phyloP scores from a whole-genome alignment of 2,888 invertebrate genomes.

The Dicyrtoma fusca region DNA sequence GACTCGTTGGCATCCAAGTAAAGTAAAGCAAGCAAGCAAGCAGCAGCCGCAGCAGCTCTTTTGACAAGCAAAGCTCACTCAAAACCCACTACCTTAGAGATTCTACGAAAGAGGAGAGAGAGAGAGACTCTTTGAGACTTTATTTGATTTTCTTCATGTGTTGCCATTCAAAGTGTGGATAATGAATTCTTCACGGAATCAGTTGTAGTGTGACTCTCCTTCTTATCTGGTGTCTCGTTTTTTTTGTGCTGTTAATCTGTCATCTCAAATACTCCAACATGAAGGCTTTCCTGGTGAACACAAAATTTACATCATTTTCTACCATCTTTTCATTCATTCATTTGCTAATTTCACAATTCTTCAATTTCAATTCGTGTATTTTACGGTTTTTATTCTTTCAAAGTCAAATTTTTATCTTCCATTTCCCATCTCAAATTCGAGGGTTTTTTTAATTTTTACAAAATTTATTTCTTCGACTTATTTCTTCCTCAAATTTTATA shows the following conservation, averaged over 20 bases:
- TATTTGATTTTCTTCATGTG: slow-evolving; percentile 27
- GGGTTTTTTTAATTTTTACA: too few species aligned
- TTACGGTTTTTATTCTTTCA: too few species aligned
- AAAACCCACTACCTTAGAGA: too few species aligned
- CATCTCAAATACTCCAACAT: slow-evolving; percentile 16
- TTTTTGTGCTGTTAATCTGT: slow-evolving; percentile 15
- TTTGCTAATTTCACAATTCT: background rate
- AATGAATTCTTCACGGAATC: slow-evolving; percentile 39
- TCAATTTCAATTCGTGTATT: too few species aligned
- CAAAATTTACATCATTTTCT: background rate
- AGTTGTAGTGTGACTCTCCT: slow-evolving; percentile 37
- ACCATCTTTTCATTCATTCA: background rate
- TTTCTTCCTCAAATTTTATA: too few species aligned
- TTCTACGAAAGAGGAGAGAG: background rate
- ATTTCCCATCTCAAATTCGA: too few species aligned
- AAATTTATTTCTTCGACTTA: too few species aligned
- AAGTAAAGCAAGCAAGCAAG: background rate
- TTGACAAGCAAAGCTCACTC: too few species aligned
- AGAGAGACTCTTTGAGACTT: slow-evolving; percentile 14
- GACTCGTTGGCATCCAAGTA: too few species aligned
- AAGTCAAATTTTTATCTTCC: too few species aligned
- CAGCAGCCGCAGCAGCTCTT: background rate
- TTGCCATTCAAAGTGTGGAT: slow-evolving; percentile 30
- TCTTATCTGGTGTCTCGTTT: slow-evolving; percentile 24
- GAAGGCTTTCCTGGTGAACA: slow-evolving; percentile 40